Conservation (phyloP, 2,888 invertebrate genomes). For the Amaurobius ferox region DNA sequence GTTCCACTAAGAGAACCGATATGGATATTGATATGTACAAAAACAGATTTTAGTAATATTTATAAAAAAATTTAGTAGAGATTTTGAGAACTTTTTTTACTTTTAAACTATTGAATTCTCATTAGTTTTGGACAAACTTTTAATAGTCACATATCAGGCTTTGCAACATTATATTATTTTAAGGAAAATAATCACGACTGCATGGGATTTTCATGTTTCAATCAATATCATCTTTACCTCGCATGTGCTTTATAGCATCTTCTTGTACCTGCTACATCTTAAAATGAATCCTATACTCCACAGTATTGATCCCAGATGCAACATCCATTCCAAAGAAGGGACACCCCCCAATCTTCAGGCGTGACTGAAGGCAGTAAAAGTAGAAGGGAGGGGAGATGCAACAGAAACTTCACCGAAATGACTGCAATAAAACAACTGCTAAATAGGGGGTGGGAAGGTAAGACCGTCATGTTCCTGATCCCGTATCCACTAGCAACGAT, state of each 20-base stretch:
- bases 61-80: no score
- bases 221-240: no score
- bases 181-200: no score
- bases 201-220: no score
- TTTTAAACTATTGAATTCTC: no score
- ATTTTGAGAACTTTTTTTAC: no score
- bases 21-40: no score
- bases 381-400: background rate
- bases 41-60: no score
- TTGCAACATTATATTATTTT: no score
- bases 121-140: no score
- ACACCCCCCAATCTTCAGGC: background rate
- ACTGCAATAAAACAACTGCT: background rate
- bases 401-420: background rate
- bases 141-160: no score
- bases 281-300: background rate
- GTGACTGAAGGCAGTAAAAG: slow-evolving; percentile 4
- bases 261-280: background rate
- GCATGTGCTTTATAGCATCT: background rate
- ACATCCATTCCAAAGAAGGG: background rate
- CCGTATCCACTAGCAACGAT: background rate
- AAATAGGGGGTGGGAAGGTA: background rate
- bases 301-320: background rate
- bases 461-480: background rate
- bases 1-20: no score